Evolutionary conservation across 53 echinoderm and acorn worm species (phyloP), one percentile per base, ranked within the genome.

Genomic region (Holothuria leucospilota): DNA sequence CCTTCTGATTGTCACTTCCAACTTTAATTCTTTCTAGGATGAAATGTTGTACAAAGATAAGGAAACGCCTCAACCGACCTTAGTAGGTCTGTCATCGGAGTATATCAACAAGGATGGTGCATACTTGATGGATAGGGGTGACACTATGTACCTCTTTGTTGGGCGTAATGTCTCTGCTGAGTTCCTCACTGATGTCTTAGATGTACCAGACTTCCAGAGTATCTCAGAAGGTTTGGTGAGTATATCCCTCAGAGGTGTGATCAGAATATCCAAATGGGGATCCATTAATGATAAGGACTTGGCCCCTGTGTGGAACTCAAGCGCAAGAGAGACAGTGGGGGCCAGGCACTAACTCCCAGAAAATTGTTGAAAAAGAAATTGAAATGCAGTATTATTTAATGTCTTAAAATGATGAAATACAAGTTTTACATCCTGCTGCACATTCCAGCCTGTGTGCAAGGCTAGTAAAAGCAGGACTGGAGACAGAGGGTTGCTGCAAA

Each of bases 191-290:
- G 90, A 93, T 51, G 83, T 98, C 24, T 89, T 98, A 13, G 98
- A 95, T 87, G 88, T 88, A 39, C 98, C 95, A 13, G 88, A 98
- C 88, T 98, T 95, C 72, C 82, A 60, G 40, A 91, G 93, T 83
- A 92, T 98, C 58, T 93, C 95, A 0, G 95, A 98, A 69, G 93
- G 87, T 69, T 91, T 93, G 98, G 98, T 98, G 25, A 86, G 95
- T 88, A 11, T 0, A 49, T 2, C 49, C 46, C 4, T 7, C 46
- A 46, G 46, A 46, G 46, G 11, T 46, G 46, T 67, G 27, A 2
- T 20, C 39, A 46, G 11, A 46, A 40, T 11, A 4, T 46, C 11
- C 46, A 46, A 46, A 7, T 34, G 34, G 46, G 46, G 23, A 9
- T 6, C 28, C 24, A 65, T 26, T 3, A 65, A 14, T 13, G 66